phyloP scores from a whole-genome alignment of 2,113 vertebrate genomes.

The Anarhynchus alexandrinus region DNA sequence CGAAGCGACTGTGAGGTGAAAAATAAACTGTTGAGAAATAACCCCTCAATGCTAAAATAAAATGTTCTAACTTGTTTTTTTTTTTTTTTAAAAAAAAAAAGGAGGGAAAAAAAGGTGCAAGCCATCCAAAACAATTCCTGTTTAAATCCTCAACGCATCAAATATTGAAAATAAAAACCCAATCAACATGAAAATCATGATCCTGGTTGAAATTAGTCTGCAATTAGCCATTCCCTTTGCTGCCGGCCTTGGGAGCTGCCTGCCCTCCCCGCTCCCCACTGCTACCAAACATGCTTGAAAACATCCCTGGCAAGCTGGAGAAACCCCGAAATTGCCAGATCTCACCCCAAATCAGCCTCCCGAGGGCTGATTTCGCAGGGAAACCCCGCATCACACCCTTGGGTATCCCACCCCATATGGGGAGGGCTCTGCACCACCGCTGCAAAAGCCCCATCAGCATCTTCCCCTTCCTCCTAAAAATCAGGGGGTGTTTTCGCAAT shows the following conservation, averaged over 20 bases:
- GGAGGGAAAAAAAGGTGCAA: neutral
- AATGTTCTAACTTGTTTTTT: neutral
- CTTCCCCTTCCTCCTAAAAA: neutral
- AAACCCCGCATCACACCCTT: rapidly evolving
- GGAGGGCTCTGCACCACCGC: neutral
- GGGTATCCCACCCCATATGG: rapidly evolving
- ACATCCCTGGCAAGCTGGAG: neutral
- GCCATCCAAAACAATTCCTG: neutral
- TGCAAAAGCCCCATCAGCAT: neutral
- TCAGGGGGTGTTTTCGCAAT: rapidly evolving
- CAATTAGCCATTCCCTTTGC: neutral
- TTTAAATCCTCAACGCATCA: neutral
- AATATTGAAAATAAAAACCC: neutral
- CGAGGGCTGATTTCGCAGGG: neutral
- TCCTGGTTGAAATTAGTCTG: neutral
- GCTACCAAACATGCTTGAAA: neutral
- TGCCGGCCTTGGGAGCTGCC: neutral
- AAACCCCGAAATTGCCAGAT: neutral
- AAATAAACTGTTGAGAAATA: slow-evolving; percentile 32
- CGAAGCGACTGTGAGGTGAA: neutral
- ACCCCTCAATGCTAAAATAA: neutral
- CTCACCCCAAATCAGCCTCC: neutral
- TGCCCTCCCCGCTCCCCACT: neutral
- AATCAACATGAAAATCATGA: neutral
- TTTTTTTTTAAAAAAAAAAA: neutral